Percentiles rank a stretch among this genome's conserved stretches.
Conservation (phyloP, 2,797 vertebrate genomes). For the Sebastolobus alascanus region DNA sequence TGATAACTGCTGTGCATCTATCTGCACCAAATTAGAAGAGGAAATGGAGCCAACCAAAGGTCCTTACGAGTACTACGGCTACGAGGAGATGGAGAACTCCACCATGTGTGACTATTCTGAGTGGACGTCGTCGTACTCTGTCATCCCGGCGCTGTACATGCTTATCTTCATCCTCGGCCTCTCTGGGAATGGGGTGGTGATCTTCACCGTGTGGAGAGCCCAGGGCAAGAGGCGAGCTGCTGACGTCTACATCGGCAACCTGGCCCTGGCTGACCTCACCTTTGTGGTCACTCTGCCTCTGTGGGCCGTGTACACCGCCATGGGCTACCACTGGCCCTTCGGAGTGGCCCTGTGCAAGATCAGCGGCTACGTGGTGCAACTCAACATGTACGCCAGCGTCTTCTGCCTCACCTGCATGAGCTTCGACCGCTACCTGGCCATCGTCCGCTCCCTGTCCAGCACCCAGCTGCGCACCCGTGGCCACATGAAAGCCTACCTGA, state of each 20-base stretch:
- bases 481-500: constrained; percentile 80
- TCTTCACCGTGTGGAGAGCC: constrained; percentile 90
- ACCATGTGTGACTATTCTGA: constrained; percentile 85
- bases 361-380: constrained; percentile 91
- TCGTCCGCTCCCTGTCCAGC: constrained; percentile 88
- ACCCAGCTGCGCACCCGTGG: constrained; percentile 84
- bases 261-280: constrained; percentile 92
- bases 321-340: constrained; percentile 94
- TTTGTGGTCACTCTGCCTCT: constrained; percentile 91
- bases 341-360: constrained; percentile 91
- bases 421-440: constrained; percentile 92
- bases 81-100: constrained; percentile 74
- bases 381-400: constrained; percentile 95
- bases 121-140: constrained; percentile 86
- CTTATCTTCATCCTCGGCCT: constrained; percentile 92
- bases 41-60: constrained; percentile 10
- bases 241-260: constrained; percentile 91
- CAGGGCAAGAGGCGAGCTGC: constrained; percentile 86
- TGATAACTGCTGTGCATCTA: constrained; percentile 43
- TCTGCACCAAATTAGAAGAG: constrained; percentile 21
- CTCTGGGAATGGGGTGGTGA: constrained; percentile 91
- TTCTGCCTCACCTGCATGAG: constrained; percentile 95
- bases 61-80: constrained; percentile 75
- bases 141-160: constrained; percentile 91
- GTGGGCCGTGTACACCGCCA: constrained; percentile 94